Base-by-base conservation (phyloP, 2,888 invertebrate species). In the Eurytoma adleriae region DNA sequence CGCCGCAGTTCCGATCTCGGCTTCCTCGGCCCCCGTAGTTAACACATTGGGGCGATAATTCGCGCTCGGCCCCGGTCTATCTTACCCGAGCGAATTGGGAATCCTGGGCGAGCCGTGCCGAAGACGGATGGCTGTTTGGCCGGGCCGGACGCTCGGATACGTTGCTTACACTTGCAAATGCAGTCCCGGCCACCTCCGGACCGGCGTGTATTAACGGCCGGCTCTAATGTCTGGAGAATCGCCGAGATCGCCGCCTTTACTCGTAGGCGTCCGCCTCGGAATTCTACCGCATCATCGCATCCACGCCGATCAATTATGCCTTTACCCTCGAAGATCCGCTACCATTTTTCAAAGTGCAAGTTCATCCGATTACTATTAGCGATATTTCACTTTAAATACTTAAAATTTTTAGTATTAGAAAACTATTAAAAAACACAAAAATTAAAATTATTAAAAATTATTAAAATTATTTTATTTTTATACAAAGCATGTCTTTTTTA, bases 121-220 rank as follows among this genome's bases (percentile, higher is more conserved):
- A 73, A 78, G 72, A 68, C 74, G 72, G 71, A 73, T 77, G 74
- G 78, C 73, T 86, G 85, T 88, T 88, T 86, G 87, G 85, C 84
- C 85, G 82, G 84, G 83, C 79, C 82, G 83, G 62, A 78, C 59
- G 74, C 84, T 81, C 83, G 76, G 72, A 68, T 75, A n/a, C 59
- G 20, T 82, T 84, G 85, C 84, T 88, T 87, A 86, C 84, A 85
- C 85, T 89, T 88, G 88, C 88, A 88, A 89, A 88, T 89, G 86
- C 85, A 86, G 87, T 87, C 86, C 73, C 83, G 75, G 73, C 82
- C 14, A 7, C 69, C 78, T 81, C 74, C 74, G 72, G 83, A 3
- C 57, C 80, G 79, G 77, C 83, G 82, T 84, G 83, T 86, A 87
- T 87, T 86, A 86, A 84, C 82, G 85, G 83, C 71, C 56, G 30